phyloP scores from a whole-genome alignment of 2,888 invertebrate species.

The Drosophila kuntzei region DNA sequence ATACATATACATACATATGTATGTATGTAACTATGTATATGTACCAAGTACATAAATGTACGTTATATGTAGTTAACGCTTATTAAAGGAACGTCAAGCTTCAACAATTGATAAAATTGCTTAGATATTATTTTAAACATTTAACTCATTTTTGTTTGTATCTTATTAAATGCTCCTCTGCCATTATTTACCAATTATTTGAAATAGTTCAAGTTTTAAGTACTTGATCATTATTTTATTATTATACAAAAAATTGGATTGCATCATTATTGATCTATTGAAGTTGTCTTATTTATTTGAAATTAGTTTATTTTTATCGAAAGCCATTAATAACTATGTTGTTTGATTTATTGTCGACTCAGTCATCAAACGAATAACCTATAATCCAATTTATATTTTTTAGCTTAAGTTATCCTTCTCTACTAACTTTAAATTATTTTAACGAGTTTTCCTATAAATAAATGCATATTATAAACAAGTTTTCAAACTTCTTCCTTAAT shows the following conservation, averaged over 20 bases:
- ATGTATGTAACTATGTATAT: not conserved
- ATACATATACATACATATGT: not conserved
- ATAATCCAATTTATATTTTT: no score
- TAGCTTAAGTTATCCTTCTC: not conserved
- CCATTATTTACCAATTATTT: conserved; percentile 17
- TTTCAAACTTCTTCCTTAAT: not conserved
- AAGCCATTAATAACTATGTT: not conserved
- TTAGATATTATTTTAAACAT: not conserved
- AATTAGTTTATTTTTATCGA: not conserved
- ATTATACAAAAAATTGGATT: not conserved
- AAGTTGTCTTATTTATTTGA: not conserved
- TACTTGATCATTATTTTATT: not conserved
- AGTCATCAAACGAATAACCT: no score
- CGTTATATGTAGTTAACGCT: not conserved
- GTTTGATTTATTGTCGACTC: not conserved
- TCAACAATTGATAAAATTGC: conserved; percentile 17
- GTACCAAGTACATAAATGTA: not conserved
- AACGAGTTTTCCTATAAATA: not conserved
- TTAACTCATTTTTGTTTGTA: not conserved
- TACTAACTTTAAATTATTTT: not conserved
- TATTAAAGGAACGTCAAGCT: conserved; percentile 14
- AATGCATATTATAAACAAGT: no score
- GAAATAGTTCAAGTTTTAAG: not conserved
- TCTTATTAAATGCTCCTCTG: conserved; percentile 30
- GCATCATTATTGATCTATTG: not conserved